Evolutionary conservation across 2,113 vertebrate genomes (phyloP).

Genomic region (Capreolus pygargus): DNA sequence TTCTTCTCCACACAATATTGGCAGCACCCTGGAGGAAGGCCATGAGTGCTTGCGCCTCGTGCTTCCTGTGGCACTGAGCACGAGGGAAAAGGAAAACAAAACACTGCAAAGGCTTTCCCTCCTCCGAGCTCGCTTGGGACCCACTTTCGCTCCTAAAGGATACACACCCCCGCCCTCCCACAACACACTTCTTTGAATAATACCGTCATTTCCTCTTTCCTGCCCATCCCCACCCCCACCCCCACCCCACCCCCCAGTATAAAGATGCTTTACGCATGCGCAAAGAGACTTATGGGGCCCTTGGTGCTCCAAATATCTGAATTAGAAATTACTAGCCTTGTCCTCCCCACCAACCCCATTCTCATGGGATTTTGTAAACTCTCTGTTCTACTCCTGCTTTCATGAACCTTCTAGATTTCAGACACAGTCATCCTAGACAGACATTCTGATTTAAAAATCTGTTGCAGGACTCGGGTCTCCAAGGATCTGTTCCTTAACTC

Average conservation of each 20-base stretch:
- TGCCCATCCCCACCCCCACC: neutral
- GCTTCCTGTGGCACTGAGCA: conserved; percentile 67
- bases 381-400: neutral
- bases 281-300: conserved; percentile 11
- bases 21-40: conserved; percentile 66
- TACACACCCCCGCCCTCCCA: neutral
- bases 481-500: neutral
- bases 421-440: neutral
- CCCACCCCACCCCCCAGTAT: neutral
- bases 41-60: conserved; percentile 42
- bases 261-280: neutral
- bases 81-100: conserved; percentile 53
- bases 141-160: conserved; percentile 49
- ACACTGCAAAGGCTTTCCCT: conserved; percentile 41
- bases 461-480: neutral
- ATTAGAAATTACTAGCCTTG: neutral
- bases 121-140: conserved; percentile 16
- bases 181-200: conserved; percentile 6
- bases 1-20: conserved; percentile 60
- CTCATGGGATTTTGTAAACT: neutral
- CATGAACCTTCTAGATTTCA: neutral
- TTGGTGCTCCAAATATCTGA: conserved; percentile 27
- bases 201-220: neutral
- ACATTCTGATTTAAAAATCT: neutral
- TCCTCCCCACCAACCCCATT: neutral